Base-by-base conservation (phyloP, 2,113 vertebrate genomes). In the Sylvia atricapilla region DNA sequence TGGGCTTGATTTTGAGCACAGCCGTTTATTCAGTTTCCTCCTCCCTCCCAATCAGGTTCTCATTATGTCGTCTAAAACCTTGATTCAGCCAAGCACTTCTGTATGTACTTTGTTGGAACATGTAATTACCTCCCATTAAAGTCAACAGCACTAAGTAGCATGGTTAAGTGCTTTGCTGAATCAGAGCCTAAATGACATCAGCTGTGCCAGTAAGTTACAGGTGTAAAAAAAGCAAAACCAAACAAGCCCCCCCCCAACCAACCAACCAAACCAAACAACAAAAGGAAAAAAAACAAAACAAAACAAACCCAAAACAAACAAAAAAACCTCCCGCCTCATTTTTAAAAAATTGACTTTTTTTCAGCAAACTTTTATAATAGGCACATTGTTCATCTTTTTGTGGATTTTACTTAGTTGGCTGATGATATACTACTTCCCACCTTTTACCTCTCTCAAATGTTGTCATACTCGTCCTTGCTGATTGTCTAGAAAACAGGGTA, bases 91-190 rank as follows among this genome's bases (percentile, higher is more conserved):
- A 93, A 95, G 78, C 74, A 79, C 95, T 97, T 96, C 91, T 95
- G 74, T 37, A 44, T 85, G 84, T 84, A 78, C 84, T 91, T 95
- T 96, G 93, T 87, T 95, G 91, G 95, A 95, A 95, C 75, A 80
- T 95, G 95, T 95, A 96, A 97, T 97, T 97, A 97, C 89, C 91
- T 94, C 78, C 89, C 93, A 95, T 95, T 97, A 95, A 95, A 97
- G 93, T 94, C 94, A 97, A 95, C 19, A 0, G 84, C 84, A 87
- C 87, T 94, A 95, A 97, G 87, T 83, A 95, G 67, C 78, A 95
- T 63, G 50, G 78, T 83, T 95, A 96, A 95, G 94, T 95, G 94
- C 94, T 97, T 80, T 92, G 85, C 90, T 97, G 95, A 96, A 97
- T 94, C 17, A 1, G 22, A 95, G 93, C 96, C 94, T 96, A 94